Evolutionary conservation across 2,888 invertebrate genomes (phyloP), one percentile per base, ranked within the genome.

Genomic region (Acleris literana): DNA sequence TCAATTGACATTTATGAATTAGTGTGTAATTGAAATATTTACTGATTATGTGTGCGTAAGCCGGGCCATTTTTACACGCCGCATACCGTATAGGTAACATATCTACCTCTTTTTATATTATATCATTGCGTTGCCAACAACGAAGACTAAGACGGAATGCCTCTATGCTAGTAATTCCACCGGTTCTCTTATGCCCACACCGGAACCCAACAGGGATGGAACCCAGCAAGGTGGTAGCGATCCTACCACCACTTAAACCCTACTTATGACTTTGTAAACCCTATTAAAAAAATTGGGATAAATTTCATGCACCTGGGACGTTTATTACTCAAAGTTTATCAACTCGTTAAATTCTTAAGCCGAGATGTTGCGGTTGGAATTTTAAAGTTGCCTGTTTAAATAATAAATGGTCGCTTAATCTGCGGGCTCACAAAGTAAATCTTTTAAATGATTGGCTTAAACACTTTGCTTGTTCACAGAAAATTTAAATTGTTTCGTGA

Each of bases 371-470:
- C 39, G 51, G 60, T 53, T 44, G 46, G 52, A 57, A 61, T 62
- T 62, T 62, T 53, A 20, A 60, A 33, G 18, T 44, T 51, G 11
- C 39, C 44, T 25, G 25, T n/a, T 54, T 65, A 44, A 60, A 65
- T 61, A 65, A 61, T 61, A 56, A 65, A 65, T 56, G 61, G 61
- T 56, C 56, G 46, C 61, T 61, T 65, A 61, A 65, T 65, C 56
- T 61, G 56, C 18, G 65, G 51, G 22, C 51, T 58, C 33, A 46
- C 44, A 53, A 20, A 43, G 51, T 43, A 49, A 44, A 55, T 51
- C 25, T 55, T 55, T 29, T 60, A 60, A 61, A 43, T 48, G n/a
- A 65, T 60, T 65, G 49, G 59, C 49, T 65, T 56, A 56, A 61
- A 60, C 43, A 57, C 18, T 22, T 61, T 44, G 13, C 4, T 55